These are phyloP conservation scores for Prosopocoilus inquinatus DNA, from an alignment of 2,888 invertebrate genomes.

Conservation along the genomic window DNA sequence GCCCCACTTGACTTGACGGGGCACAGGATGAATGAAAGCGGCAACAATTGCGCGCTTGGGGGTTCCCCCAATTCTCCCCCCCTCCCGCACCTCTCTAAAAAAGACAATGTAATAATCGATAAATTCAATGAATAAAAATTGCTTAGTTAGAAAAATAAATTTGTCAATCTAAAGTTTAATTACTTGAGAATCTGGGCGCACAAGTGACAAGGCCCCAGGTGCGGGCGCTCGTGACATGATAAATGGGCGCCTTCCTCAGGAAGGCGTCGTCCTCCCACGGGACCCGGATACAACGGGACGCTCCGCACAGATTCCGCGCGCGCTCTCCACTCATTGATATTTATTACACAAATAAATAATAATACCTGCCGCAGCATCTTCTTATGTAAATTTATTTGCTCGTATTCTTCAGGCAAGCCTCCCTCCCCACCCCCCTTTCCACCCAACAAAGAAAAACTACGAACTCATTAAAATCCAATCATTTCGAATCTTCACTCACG, in stretches of 20 bases:
- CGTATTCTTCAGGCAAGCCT: too few species aligned
- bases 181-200: constrained; percentile 36
- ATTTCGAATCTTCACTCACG: background rate
- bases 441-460: background rate
- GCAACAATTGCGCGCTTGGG: too few species aligned
- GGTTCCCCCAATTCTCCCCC: too few species aligned
- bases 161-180: constrained; percentile 48
- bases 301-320: constrained; percentile 30
- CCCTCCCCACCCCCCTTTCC: too few species aligned
- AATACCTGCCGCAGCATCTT: constrained; percentile 41
- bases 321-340: constrained; percentile 44
- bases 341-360: constrained; percentile 50
- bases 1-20: too few species aligned
- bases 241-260: constrained; percentile 25
- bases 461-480: constrained; percentile 3
- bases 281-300: constrained; percentile 16
- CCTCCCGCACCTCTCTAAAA: too few species aligned
- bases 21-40: too few species aligned
- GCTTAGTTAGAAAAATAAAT: constrained; percentile 22
- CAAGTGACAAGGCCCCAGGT: constrained; percentile 36
- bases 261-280: constrained; percentile 18
- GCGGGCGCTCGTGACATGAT: constrained; percentile 30
- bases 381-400: constrained; percentile 42
- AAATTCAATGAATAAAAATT: constrained; percentile 37
- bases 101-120: constrained; percentile 8